phyloP scores from a whole-genome alignment of 2,888 invertebrate genomes.

The Hartigia nigra region DNA sequence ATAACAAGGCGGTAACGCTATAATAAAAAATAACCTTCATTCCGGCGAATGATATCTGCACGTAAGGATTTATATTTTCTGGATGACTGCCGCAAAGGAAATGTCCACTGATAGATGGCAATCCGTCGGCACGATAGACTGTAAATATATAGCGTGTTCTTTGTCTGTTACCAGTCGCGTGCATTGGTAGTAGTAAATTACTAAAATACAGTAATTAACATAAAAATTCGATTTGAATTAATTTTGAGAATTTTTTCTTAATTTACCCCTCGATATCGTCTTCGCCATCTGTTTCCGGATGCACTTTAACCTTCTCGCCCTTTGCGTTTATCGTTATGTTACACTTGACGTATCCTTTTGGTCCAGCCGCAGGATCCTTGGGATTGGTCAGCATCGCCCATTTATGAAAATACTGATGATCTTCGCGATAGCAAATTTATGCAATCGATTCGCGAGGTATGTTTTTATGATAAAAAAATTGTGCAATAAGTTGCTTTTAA shows the following conservation, averaged over 20 bases:
- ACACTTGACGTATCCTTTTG: constrained; percentile 83
- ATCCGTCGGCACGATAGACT: constrained; percentile 70
- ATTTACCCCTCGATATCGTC: constrained; percentile 79
- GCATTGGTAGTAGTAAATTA: constrained; percentile 74
- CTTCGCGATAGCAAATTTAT: constrained; percentile 60
- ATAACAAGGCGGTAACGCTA: not conserved
- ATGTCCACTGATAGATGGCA: constrained; percentile 56
- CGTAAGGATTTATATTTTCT: constrained; percentile 64
- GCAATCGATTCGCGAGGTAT: not conserved
- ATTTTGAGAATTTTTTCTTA: not conserved
- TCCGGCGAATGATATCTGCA: constrained; percentile 74
- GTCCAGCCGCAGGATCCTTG: constrained; percentile 69
- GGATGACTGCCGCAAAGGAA: constrained; percentile 44
- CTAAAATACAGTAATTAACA: constrained; percentile 63
- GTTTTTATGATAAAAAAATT: not conserved
- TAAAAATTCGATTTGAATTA: not conserved
- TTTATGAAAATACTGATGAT: constrained; percentile 86
- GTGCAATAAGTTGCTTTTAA: not conserved
- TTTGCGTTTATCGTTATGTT: constrained; percentile 81
- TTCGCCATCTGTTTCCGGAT: constrained; percentile 69
- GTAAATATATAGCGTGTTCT: constrained; percentile 68
- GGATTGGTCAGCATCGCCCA: constrained; percentile 84
- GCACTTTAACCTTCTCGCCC: constrained; percentile 74
- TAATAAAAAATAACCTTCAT: constrained; percentile 66
- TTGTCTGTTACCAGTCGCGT: constrained; percentile 69